Evolutionary conservation across 1,140 invertebrate genomes (phyloP), one percentile per base, ranked within the genome.

Genomic region (Cyphomyrmex costatus): DNA sequence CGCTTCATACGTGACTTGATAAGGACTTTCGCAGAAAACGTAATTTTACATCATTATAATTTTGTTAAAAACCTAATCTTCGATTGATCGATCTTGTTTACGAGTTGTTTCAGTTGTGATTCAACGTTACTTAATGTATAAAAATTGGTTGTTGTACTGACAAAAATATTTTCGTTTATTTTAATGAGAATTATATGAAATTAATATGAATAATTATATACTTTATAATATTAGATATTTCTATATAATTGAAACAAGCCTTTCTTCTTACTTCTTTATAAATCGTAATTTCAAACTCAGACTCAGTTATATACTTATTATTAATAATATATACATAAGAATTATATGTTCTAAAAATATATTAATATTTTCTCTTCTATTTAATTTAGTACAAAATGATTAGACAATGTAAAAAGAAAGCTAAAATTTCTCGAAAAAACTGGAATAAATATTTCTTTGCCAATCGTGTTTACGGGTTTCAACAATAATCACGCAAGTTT

Each of bases 1-100:
- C 92, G 92, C 92, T 92, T 92, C 80, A 89, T 89, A 66, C 86
- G 92, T 85, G 86, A 88, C 77, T 85, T 88, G 92, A 90, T 90
- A 91, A 92, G 87, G 88, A 68, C 86, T 91, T 90, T 93, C 90
- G 51, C 70, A 78, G 87, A 89, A 92, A 85, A 83, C 19, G 51
- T 65, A 80, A 86, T 88, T 85, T 83, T 56, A 36, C 86, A 63
- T 87, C 56, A 65, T 89, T 87, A n/a, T n/a, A 76, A 58, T 42
- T 68, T 53, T 8, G 19, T 14, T 19, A 73, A 53, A 46, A 21
- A 27, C 42, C 16, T 42, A 30, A 27, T 85, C 21, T 42, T 78
- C 21, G 24, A n/a, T 19, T 21, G 27, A 58, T 27, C 24, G 70
- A 78, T 2, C 46, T 24, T 27, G 30, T n/a, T 60, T 70, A 71